Base-by-base conservation (phyloP, 1,140 invertebrate genomes). In the Pentalonia nigronervosa region DNA sequence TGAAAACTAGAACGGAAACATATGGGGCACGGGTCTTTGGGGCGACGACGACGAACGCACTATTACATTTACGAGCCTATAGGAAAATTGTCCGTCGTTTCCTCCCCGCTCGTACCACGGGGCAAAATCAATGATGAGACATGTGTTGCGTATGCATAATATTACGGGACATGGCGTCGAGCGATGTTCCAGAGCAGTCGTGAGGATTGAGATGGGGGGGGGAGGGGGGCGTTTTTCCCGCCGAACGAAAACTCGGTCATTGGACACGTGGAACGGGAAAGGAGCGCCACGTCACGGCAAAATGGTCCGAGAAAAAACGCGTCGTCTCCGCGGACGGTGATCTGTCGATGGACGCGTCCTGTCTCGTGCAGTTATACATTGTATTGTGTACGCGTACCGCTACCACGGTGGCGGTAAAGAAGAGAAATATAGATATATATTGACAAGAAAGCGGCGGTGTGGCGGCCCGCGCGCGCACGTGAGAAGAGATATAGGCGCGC, bases 191-290 rank as follows among this genome's bases (percentile, higher is more conserved):
- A 60, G 30, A 60, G 56, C 11, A 7, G 25, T 30, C 25, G 30
- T 30, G 30, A 3, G 30, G 9, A 3, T 2, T n/a, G n/a, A n/a
- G n/a, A n/a, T n/a, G n/a, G n/a, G n/a, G n/a, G n/a, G n/a, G 56
- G 4, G 30, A 14, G 36, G 23, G 45, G 7, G 67, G 50, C 34
- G 30, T 92, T 92, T 92, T 81, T 4, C 17, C 21, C 90, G 11
- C 30, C 30, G 23, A 50, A 84, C 76, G 23, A 47, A 83, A 92
- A 92, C 21, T 92, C n/a, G 90, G 76, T 90, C 41, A 90, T 90
- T 90, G 88, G 53, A 23, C 48, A 41, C 4, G n/a, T 89, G 48
- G 87, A 56, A 36, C 87, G 50, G 50, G n/a, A 0, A 9, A 53
- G 25, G 25, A 89, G 21, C 50, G 0, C 36, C 88, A 36, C 47